Percentiles rank a stretch among this genome's conserved stretches.
These are phyloP conservation scores for Belgica antarctica DNA, from an alignment of 2,888 invertebrate genomes.

Conservation along the genomic window DNA sequence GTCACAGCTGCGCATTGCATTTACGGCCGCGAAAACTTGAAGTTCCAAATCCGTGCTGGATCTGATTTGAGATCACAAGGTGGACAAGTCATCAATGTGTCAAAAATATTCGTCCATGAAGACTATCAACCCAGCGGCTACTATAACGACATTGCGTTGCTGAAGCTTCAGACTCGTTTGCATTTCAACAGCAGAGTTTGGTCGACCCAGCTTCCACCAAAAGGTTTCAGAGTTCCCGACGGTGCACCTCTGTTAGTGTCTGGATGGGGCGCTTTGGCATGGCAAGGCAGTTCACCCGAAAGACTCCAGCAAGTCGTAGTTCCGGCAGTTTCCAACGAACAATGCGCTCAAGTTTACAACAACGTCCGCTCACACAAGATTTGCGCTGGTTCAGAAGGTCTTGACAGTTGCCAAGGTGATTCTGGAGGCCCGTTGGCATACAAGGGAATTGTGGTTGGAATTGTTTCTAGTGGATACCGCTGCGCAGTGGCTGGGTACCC, in stretches of 20 bases:
- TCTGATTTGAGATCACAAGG: constrained; percentile 39
- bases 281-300: constrained; percentile 28
- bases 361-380: constrained; percentile 12
- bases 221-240: constrained; percentile 10
- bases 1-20: constrained; percentile 21
- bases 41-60: constrained; percentile 29
- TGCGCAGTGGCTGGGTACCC: constrained; percentile 23
- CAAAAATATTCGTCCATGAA: background rate
- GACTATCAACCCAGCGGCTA: constrained; percentile 17
- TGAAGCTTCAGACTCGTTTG: background rate
- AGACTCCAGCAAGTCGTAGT: constrained; percentile 29
- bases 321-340: constrained; percentile 30
- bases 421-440: background rate
- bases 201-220: constrained; percentile 32
- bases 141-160: constrained; percentile 24
- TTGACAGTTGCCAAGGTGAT: constrained; percentile 29
- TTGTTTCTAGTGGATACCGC: constrained; percentile 6
- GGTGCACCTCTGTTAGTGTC: background rate
- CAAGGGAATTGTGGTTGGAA: constrained; percentile 1
- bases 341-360: constrained; percentile 12
- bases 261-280: constrained; percentile 27
- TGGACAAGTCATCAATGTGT: constrained; percentile 23
- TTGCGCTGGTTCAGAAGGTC: constrained; percentile 28
- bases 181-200: constrained; percentile 16
- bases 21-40: constrained; percentile 10